phyloP scores from a whole-genome alignment of 64 coral and sea anemone genomes.

The Exaiptasia diaphana region DNA sequence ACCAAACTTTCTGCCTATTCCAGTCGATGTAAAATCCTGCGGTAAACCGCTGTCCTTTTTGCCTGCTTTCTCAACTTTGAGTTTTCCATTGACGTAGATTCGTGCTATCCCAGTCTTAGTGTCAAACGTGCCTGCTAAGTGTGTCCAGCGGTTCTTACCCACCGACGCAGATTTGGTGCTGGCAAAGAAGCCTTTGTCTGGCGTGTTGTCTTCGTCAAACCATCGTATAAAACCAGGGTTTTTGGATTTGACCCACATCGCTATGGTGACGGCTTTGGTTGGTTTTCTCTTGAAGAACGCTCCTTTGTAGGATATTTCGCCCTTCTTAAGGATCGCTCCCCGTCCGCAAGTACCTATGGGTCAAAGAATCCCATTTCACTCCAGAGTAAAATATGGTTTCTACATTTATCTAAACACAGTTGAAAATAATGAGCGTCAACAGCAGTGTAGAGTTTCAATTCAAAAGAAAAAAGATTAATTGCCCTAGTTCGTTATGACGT shows the following conservation, averaged over 20 bases:
- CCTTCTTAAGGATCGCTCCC: slow-evolving; percentile 58
- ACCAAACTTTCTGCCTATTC: slow-evolving; percentile 77
- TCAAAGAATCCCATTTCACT: no score
- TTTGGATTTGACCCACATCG: slow-evolving; percentile 95
- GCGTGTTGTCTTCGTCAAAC: slow-evolving; percentile 50
- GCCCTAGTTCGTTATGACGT: no score
- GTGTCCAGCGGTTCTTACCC: slow-evolving; percentile 84
- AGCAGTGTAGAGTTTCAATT: background rate
- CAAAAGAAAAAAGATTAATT: background rate
- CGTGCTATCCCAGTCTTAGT: slow-evolving; percentile 79
- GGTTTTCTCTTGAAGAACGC: slow-evolving; percentile 69
- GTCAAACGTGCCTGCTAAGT: slow-evolving; percentile 87
- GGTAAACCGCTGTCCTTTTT: slow-evolving; percentile 73
- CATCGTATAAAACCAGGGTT: slow-evolving; percentile 72
- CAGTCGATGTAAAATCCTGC: slow-evolving; percentile 73
- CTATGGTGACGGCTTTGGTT: slow-evolving; percentile 80
- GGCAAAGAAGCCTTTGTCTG: background rate
- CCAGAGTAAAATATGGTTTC: background rate
- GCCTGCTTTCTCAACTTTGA: slow-evolving; percentile 60
- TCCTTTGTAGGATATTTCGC: slow-evolving; percentile 70
- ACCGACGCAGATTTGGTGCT: slow-evolving; percentile 1
- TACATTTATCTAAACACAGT: background rate
- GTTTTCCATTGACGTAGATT: slow-evolving; percentile 89
- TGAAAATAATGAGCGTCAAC: background rate
- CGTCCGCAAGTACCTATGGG: slow-evolving; percentile 79